Conservation (phyloP, 2,113 vertebrate species). For the Neodontobutis hainanensis region DNA sequence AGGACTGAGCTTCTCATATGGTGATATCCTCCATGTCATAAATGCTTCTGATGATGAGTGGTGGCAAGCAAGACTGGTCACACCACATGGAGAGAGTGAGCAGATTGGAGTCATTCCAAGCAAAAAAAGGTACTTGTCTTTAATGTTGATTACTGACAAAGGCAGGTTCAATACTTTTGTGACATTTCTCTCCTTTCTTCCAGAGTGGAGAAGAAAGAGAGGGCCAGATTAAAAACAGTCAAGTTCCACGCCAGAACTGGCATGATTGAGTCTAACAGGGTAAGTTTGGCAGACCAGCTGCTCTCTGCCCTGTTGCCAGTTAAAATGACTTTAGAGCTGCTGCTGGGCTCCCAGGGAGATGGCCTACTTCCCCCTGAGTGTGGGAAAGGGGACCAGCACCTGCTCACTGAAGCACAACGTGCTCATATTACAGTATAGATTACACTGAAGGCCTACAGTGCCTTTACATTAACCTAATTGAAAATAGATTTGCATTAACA, state of each 20-base stretch:
- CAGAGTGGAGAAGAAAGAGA: conserved; percentile 94
- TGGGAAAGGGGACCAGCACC: conserved; percentile 64
- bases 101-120: conserved; percentile 99
- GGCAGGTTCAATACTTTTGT: background rate
- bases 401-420: conserved; percentile 56
- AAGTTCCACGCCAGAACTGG: conserved; percentile 98
- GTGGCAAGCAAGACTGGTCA: conserved; percentile 98
- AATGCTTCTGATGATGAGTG: conserved; percentile 98
- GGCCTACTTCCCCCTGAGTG: conserved; percentile 68
- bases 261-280: conserved; percentile 98
- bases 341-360: conserved; percentile 64
- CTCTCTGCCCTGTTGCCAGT: conserved; percentile 52
- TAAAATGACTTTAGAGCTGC: conserved; percentile 57
- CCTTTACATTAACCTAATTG: conserved; percentile 12
- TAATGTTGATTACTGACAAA: background rate
- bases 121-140: conserved; percentile 90
- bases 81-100: conserved; percentile 94
- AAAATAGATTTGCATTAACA: conserved; percentile 25
- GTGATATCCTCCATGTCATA: conserved; percentile 97
- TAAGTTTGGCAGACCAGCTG: conserved; percentile 80
- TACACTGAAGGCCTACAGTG: conserved; percentile 42
- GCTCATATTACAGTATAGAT: conserved; percentile 65
- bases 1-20: conserved; percentile 96
- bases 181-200: background rate
- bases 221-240: conserved; percentile 97